A percentile compares a stretch with the other conserved stretches of the same genome.
Evolutionary conservation across 2,888 invertebrate species (phyloP).

Genomic region (Eristalinus sepulchralis): DNA sequence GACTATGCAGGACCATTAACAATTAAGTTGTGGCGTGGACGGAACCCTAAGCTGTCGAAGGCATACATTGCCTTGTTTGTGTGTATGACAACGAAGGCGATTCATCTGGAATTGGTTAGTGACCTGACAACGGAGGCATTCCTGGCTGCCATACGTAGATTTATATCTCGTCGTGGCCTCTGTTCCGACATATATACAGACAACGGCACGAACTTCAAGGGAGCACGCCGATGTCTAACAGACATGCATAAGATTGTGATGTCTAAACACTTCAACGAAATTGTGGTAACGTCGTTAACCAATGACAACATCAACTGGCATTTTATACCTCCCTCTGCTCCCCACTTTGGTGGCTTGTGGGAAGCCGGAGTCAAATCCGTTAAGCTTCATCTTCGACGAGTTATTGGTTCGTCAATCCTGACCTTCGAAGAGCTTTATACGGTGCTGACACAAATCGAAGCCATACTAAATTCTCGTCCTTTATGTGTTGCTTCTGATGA

Average conservation of each 20-base stretch:
- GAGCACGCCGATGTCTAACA: neutral
- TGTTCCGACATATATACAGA: constrained; percentile 72
- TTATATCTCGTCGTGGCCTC: constrained; percentile 72
- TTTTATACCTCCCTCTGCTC: constrained; percentile 11
- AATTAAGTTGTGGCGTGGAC: too few species aligned
- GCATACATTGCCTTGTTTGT: too few species aligned
- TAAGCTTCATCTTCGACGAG: constrained; percentile 32
- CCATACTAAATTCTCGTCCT: constrained; percentile 32
- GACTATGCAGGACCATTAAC: too few species aligned
- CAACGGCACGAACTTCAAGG: constrained; percentile 52
- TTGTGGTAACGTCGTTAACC: neutral
- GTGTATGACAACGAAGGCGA: constrained; percentile 72
- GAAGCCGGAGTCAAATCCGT: constrained; percentile 27
- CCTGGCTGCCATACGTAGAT: constrained; percentile 72
- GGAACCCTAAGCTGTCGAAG: too few species aligned
- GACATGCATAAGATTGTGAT: neutral
- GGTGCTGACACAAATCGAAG: too few species aligned
- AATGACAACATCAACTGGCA: constrained; percentile 13
- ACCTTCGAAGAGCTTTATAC: constrained; percentile 51
- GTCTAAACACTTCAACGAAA: neutral
- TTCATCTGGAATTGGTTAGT: constrained; percentile 73
- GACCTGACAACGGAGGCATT: constrained; percentile 69
- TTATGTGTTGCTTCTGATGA: constrained; percentile 32
- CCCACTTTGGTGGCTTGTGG: constrained; percentile 28
- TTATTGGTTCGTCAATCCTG: constrained; percentile 21